phyloP scores from a whole-genome alignment of 1,140 invertebrate genomes.

The Diploscapter pachys region DNA sequence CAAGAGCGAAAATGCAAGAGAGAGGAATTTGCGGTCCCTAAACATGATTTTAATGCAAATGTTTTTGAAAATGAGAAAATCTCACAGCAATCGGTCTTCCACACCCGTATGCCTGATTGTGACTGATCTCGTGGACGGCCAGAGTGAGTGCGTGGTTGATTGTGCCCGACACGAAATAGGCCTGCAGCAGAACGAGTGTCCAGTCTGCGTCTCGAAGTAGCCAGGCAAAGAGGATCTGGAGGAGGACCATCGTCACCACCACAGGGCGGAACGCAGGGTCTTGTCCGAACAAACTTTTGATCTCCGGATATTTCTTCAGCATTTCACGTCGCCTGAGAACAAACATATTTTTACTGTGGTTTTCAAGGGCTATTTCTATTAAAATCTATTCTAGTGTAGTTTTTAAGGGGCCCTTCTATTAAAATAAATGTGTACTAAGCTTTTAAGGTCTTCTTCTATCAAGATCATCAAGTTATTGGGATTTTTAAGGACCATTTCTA shows the following conservation, averaged over 20 bases:
- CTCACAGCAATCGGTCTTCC: slow-evolving; percentile 66
- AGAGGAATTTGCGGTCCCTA: too few species aligned
- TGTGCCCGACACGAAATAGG: slow-evolving; percentile 56
- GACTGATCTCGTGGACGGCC: slow-evolving; percentile 94
- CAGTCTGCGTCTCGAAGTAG: slow-evolving; percentile 53
- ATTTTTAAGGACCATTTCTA: too few species aligned
- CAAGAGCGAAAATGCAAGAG: too few species aligned
- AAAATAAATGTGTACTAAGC: too few species aligned
- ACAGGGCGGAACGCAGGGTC: slow-evolving; percentile 55
- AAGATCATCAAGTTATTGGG: too few species aligned
- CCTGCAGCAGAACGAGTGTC: slow-evolving; percentile 49
- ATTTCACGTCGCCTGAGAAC: slow-evolving; percentile 65
- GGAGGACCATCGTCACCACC: slow-evolving; percentile 55
- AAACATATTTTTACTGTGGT: background rate
- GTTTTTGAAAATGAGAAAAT: slow-evolving; percentile 61
- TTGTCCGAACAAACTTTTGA: slow-evolving; percentile 53
- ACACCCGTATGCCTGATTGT: slow-evolving; percentile 94
- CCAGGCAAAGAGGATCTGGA: slow-evolving; percentile 54
- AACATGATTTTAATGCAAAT: too few species aligned
- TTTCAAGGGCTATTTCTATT: background rate
- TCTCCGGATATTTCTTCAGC: slow-evolving; percentile 60
- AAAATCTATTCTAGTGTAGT: too few species aligned
- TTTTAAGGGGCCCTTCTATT: too few species aligned
- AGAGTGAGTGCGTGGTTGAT: slow-evolving; percentile 94
- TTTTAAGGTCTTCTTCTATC: too few species aligned